Evolutionary conservation across 2,888 invertebrate species (phyloP), one percentile per base, ranked within the genome.

Genomic region (Polymixis flavicincta): DNA sequence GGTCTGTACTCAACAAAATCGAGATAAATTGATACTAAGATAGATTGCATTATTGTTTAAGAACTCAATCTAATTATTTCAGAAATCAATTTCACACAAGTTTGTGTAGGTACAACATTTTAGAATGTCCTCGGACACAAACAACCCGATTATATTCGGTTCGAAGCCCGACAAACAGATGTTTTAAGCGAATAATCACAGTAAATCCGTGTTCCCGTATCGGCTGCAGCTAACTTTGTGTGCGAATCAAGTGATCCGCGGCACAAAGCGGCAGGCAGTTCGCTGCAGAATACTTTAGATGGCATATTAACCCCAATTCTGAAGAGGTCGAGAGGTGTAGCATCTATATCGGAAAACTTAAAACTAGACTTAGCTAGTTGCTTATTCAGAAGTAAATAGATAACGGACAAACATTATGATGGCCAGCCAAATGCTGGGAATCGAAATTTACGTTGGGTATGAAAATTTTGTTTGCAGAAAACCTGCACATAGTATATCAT

Each of bases 101-200:
- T 45, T 45, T 45, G 42, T 13, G 11, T 45, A 11, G 42, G 28
- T 22, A 25, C 2, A 25, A 14, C n/a, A 19, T 22, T 61, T n/a
- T 32, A 70, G 14, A n/a, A 45, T 13, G 2, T 28, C 32, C 17
- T 32, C 9, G 14, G 9, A 28, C 8, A 52, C 7, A 28, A 37
- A 42, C 25, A 55, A n/a, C 37, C 32, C 2, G n/a, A 57, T 66
- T 32, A 52, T 52, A 78, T 66, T 61, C 54, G 22, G 42, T 74
- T 66, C 66, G n/a, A 45, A 67, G 50, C 57, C 25, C 42, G 28
- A 60, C 60, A 67, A 71, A 82, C 61, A 68, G 64, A 48, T 50
- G 55, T 19, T 83, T 69, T 59, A 74, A n/a, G 25, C 65, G 37
- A 76, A 83, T 76, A 80, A 74, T 76, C 74, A 63, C 59, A 28